Evolutionary conservation across 2,888 invertebrate species (phyloP).

Genomic region (Drosophila stalkeri): DNA sequence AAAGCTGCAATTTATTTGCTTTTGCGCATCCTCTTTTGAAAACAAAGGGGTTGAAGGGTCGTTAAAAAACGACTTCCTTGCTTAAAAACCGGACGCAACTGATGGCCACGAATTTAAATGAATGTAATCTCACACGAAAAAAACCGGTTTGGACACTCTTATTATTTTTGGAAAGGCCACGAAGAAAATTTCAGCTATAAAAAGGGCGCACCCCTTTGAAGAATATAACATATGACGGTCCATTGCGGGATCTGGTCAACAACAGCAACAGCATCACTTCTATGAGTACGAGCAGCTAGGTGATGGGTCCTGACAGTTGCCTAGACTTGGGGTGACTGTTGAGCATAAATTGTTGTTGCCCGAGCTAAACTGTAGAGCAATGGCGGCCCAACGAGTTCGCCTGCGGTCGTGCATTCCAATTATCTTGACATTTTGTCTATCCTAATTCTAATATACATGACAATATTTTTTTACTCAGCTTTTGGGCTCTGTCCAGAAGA

Average conservation of each 20-base stretch:
- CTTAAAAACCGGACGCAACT: slow-evolving; percentile 75
- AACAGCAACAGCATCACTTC: slow-evolving; percentile 37
- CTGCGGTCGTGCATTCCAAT: slow-evolving; percentile 78
- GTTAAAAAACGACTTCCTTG: slow-evolving; percentile 54
- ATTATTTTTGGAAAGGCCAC: slow-evolving; percentile 69
- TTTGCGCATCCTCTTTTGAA: slow-evolving; percentile 59
- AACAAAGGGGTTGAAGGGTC: slow-evolving; percentile 77
- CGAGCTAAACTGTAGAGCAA: slow-evolving; percentile 51
- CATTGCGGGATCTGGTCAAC: slow-evolving; percentile 76
- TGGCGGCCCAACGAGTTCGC: slow-evolving; percentile 70
- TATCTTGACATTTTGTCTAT: slow-evolving; percentile 62
- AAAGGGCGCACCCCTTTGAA: slow-evolving; percentile 67
- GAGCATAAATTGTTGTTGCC: slow-evolving; percentile 36
- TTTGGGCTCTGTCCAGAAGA: slow-evolving; percentile 38
- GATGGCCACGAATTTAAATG: slow-evolving; percentile 66
- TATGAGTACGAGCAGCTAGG: slow-evolving; percentile 3
- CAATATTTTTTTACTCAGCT: slow-evolving; percentile 31
- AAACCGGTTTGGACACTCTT: slow-evolving; percentile 81
- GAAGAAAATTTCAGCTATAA: slow-evolving; percentile 68
- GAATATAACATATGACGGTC: slow-evolving; percentile 69
- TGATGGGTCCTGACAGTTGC: slow-evolving; percentile 51
- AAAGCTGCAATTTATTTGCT: slow-evolving; percentile 74
- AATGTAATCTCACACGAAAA: slow-evolving; percentile 51
- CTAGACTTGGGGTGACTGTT: slow-evolving; percentile 54
- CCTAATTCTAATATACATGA: slow-evolving; percentile 15